Base-by-base conservation (phyloP, 1,140 invertebrate species). In the Pectinophora gossypiella region DNA sequence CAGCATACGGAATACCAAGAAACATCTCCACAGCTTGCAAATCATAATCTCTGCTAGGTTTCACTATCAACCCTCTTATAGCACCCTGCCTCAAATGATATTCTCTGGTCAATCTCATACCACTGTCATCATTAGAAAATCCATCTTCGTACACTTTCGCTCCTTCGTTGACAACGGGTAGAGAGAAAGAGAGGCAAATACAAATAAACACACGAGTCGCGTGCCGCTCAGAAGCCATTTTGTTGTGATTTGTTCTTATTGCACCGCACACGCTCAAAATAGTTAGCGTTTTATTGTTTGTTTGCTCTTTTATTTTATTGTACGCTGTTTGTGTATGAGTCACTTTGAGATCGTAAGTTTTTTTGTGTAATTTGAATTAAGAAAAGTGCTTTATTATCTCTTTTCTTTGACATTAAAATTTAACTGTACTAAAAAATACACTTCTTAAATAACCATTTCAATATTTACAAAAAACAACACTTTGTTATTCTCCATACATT, bases 1-100 rank as follows among this genome's bases (percentile, higher is more conserved):
- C 94, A 0, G 97, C 97, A 82, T 98, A 99, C 1, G 96, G 96
- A 59, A 98, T 90, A 0, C 97, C 97, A 42, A 91, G 65, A 66
- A 90, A 92, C 67, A 92, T 91, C 68, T 92, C 91, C 45, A 92
- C 90, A 18, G 75, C 74, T 35, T 87, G 83, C 51, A 91, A 65
- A 10, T 89, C 85, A 57, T 88, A 88, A 61, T 89, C 75, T 36
- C 80, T 61, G 52, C 88, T 88, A 4, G 91, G 89, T 59, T 89
- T 89, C 19, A 91, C 89, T 12, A 92, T 89, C 42, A 91, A 69
- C 16, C 92, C 92, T 61, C 89, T 87, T 19, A 93, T 65, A 10
- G 81, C 83, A 0, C 90, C 90, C 64, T 91, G 90, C 56, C 89
- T 89, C 48, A 91, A 76, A 54, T 76, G 75, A 61, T 79, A 91